Evolutionary conservation across 2,797 vertebrate species (phyloP), one percentile per base, ranked within the genome.

Genomic region (Chrysocyon brachyurus): DNA sequence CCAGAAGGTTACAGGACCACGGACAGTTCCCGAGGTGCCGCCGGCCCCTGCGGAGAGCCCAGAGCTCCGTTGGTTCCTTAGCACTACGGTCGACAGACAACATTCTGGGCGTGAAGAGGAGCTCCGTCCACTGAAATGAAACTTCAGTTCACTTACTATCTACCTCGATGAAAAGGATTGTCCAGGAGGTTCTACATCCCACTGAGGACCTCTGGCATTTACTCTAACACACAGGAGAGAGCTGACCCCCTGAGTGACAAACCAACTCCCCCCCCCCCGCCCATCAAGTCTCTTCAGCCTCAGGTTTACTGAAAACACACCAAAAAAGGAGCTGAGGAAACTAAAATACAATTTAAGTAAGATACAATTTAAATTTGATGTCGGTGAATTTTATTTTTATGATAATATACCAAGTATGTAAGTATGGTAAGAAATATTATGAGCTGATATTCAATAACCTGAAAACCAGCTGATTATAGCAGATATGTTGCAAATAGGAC

Each of bases 1-100:
- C 11, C 22, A 68, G 12, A 16, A 78, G 5, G 57, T 46, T 85
- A 46, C 56, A 98, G 95, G 54, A 97, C 97, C 96, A 97, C 0
- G 96, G 97, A 96, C 90, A 97, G 95, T 86, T 88, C 90, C 81
- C 40, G n/a, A 0, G 17, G 49, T 16, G 14, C n/a, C 49, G 10
- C 6, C 12, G 16, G 6, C 4, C 5, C 17, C 10, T 57, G 40
- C 28, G n/a, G 46, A 52, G 4, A 22, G 73, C 1, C 24, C 11
- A 59, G 19, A 19, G 11, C 79, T 33, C 26, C 0, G 0, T 2
- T 61, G 40, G 3, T 40, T 46, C 40, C 40, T 46, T 93, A 36
- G 19, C 8, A 33, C 7, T 16, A 12, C 6, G 3, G 14, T 57
- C 46, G 3, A 21, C 0, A 77, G 17, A 57, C 6, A 78, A 12